Conservation (phyloP, 2,888 invertebrate genomes). For the Loripinus fragilis region DNA sequence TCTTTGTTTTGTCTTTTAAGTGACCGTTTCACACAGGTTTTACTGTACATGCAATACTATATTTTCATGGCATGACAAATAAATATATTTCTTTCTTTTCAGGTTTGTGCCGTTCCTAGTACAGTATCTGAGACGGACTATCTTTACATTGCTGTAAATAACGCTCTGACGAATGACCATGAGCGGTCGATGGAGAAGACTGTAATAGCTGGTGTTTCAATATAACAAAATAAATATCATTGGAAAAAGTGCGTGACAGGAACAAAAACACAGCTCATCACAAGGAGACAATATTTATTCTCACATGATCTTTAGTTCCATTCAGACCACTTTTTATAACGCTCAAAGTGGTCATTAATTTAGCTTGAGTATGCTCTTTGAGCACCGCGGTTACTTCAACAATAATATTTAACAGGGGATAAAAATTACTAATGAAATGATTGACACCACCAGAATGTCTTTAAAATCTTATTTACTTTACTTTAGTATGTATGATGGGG, state of each 20-base stretch:
- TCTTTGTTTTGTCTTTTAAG: no score
- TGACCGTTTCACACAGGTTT: no score
- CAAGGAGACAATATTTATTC: neutral
- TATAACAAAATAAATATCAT: neutral
- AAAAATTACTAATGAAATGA: neutral
- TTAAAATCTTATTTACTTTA: neutral
- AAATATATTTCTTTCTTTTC: no score
- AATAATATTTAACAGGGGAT: neutral
- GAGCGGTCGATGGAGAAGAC: neutral
- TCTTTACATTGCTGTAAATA: no score
- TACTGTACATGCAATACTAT: no score
- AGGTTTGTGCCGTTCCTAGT: no score
- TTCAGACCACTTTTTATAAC: neutral
- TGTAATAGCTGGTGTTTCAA: neutral
- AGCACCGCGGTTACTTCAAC: neutral
- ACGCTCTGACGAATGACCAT: no score
- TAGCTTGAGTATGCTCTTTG: neutral
- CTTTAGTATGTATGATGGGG: neutral
- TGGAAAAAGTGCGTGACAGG: neutral
- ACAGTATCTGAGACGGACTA: no score
- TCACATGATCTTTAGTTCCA: neutral
- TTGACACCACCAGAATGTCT: neutral
- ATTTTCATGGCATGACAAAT: no score
- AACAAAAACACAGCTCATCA: neutral
- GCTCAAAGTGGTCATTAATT: slow-evolving; percentile 4